These are phyloP conservation scores for Spinus pinus DNA, from an alignment of 2,797 vertebrate species.

Conservation along the genomic window DNA sequence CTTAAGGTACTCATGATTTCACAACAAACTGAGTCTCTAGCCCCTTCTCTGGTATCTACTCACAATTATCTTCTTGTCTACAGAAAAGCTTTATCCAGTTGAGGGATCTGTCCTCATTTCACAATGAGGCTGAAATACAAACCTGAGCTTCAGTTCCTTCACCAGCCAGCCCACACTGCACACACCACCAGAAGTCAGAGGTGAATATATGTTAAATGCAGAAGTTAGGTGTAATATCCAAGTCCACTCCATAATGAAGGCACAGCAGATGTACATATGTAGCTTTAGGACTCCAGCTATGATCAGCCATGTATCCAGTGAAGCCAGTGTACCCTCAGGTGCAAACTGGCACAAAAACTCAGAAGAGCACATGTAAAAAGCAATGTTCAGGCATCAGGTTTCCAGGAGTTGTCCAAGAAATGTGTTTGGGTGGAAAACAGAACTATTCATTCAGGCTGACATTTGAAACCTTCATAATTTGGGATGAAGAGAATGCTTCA, in stretches of 20 bases:
- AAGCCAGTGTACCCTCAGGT: background rate
- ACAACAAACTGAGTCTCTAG: background rate
- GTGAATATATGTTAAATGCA: background rate
- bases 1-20: background rate
- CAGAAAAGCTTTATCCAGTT: background rate
- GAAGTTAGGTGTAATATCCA: background rate
- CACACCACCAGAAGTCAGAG: background rate
- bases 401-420: slow-evolving; percentile 26
- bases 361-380: background rate
- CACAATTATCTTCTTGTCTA: background rate
- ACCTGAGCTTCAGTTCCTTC: background rate
- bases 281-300: background rate
- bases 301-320: background rate
- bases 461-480: slow-evolving; percentile 11
- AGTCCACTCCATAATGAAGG: background rate
- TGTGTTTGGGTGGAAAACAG: slow-evolving; percentile 6
- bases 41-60: background rate
- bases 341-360: background rate
- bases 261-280: background rate
- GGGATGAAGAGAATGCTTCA: slow-evolving; percentile 3
- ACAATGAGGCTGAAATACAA: background rate
- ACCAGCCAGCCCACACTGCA: background rate
- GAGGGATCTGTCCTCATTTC: background rate
- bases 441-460: slow-evolving; percentile 16
- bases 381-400: background rate